phyloP scores from a whole-genome alignment of 2,113 vertebrate species.

The Athene cunicularia region DNA sequence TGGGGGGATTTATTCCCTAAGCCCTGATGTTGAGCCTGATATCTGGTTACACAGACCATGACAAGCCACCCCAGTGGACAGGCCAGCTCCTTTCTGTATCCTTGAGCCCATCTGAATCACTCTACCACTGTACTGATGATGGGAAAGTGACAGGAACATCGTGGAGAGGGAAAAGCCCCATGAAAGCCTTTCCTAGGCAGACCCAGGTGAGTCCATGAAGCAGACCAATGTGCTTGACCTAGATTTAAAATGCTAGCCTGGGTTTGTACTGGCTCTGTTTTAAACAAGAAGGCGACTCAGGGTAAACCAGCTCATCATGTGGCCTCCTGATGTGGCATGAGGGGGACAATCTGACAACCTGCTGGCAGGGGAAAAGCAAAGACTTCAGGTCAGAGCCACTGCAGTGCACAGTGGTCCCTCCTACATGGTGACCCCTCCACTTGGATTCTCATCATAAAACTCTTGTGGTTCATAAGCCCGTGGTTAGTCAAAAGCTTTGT shows the following conservation, averaged over 20 bases:
- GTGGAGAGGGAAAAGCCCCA: neutral
- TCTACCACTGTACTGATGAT: rapidly evolving
- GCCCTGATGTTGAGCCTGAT: neutral
- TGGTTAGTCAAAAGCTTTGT: neutral
- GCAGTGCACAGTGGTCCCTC: neutral
- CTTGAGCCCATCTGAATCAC: neutral
- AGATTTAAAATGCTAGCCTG: neutral
- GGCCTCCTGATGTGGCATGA: neutral
- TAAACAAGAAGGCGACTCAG: neutral
- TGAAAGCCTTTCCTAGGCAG: neutral
- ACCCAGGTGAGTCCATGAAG: neutral
- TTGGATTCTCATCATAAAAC: neutral
- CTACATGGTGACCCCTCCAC: neutral
- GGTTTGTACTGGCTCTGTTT: neutral
- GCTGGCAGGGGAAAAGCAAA: neutral
- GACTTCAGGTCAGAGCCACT: neutral
- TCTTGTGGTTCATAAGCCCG: neutral
- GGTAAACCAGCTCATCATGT: rapidly evolving
- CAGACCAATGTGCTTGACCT: neutral
- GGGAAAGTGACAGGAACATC: neutral
- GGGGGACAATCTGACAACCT: neutral
- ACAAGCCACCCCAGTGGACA: neutral
- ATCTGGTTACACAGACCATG: neutral
- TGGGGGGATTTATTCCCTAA: neutral
- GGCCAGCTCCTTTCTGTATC: neutral